Percentiles rank a stretch among this genome's conserved stretches.
Evolutionary conservation across 2,888 invertebrate genomes (phyloP).

Genomic region (Idaea aversata): DNA sequence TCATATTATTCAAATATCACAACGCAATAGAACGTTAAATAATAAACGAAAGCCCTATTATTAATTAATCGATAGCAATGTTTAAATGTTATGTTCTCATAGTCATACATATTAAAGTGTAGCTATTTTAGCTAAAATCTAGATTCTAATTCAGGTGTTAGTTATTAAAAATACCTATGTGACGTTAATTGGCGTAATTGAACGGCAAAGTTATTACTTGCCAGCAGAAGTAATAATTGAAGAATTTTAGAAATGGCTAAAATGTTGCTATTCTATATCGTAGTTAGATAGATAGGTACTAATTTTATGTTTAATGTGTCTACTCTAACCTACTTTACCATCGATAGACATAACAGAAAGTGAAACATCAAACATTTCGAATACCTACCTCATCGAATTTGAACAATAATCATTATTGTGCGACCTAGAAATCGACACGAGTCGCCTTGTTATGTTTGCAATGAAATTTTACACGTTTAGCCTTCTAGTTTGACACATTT

Average conservation of each 20-base stretch:
- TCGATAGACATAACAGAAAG: constrained; percentile 30
- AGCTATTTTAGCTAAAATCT: no score
- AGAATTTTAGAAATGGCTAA: not conserved
- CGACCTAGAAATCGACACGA: constrained; percentile 31
- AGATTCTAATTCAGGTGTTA: not conserved
- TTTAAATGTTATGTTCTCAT: not conserved
- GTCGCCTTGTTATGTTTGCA: constrained; percentile 33
- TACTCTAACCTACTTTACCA: not conserved
- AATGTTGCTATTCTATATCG: not conserved
- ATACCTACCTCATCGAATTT: constrained; percentile 19
- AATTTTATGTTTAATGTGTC: not conserved
- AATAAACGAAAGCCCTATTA: not conserved
- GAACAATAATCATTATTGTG: constrained; percentile 25
- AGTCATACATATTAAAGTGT: not conserved
- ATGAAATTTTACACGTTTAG: constrained; percentile 5
- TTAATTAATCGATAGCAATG: not conserved
- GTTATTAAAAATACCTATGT: not conserved
- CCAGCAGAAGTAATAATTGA: not conserved
- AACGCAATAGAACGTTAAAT: not conserved
- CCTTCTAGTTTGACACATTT: constrained; percentile 41
- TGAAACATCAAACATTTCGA: constrained; percentile 29
- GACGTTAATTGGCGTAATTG: not conserved
- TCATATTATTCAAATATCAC: not conserved
- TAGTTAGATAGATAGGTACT: not conserved
- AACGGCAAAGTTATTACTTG: not conserved